phyloP scores from a whole-genome alignment of 2,797 vertebrate genomes.

The Onychomys torridus region DNA sequence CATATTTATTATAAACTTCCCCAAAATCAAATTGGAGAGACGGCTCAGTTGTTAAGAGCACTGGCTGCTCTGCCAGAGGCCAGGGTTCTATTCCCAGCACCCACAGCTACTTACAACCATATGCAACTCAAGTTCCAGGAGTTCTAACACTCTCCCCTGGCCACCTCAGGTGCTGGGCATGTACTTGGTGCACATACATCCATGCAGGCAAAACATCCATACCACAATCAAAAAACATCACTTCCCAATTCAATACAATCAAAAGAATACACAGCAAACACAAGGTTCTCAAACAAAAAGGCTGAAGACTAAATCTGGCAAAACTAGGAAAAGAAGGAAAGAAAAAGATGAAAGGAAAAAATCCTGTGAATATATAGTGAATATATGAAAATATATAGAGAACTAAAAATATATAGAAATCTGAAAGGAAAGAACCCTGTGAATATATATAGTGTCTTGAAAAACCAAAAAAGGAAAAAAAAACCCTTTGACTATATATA shows the following conservation, averaged over 20 bases:
- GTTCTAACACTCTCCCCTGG: background rate
- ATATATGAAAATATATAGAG: no score
- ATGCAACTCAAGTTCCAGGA: background rate
- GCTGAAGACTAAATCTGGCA: background rate
- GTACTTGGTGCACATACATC: background rate
- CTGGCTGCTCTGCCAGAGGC: no score
- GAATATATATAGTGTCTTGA: no score
- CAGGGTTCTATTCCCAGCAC: background rate
- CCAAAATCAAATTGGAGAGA: background rate
- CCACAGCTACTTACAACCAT: background rate
- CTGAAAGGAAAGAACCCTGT: no score
- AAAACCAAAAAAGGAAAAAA: no score
- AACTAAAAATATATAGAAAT: no score
- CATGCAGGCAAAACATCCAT: background rate
- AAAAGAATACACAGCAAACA: background rate
- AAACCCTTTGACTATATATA: no score
- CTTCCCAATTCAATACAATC: background rate
- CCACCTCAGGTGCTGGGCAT: no score
- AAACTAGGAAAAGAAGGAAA: background rate
- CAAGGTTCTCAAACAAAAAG: constrained; percentile 4
- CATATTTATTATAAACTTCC: background rate
- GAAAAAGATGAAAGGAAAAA: background rate
- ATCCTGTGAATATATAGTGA: background rate
- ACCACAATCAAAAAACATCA: background rate
- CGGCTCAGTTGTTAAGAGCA: background rate